A percentile compares a stretch with the other conserved stretches of the same genome.
Conservation (phyloP, 2,113 vertebrate species). For the Zosterops borbonicus region DNA sequence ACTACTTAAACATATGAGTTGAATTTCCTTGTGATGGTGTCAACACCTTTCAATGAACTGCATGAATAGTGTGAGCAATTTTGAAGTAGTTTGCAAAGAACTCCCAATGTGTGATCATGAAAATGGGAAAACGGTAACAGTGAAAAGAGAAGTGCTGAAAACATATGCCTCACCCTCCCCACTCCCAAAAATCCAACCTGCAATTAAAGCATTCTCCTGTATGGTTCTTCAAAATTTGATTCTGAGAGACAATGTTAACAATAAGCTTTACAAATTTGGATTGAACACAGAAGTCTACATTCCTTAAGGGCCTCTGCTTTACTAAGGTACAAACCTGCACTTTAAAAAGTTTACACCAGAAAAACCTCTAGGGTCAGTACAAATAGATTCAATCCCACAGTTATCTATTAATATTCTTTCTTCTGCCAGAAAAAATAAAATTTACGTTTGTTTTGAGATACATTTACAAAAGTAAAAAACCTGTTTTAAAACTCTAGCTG, state of each 20-base stretch:
- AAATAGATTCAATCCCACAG: neutral
- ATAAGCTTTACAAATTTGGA: neutral
- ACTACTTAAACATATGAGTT: neutral
- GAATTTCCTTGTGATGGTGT: neutral
- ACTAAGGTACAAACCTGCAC: neutral
- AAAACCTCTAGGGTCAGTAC: neutral
- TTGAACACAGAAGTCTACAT: neutral
- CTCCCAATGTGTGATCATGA: accelerated
- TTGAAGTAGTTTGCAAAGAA: neutral
- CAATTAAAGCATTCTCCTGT: neutral
- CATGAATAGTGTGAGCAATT: neutral
- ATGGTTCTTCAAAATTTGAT: neutral
- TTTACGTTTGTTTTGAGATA: neutral
- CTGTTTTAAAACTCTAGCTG: neutral
- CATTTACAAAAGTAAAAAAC: neutral
- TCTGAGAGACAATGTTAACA: neutral
- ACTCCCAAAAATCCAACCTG: neutral
- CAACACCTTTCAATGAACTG: neutral
- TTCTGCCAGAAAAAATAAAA: neutral
- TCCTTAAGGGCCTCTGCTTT: neutral
- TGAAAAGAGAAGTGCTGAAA: neutral
- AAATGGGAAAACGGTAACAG: neutral
- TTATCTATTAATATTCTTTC: neutral
- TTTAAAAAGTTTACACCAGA: neutral
- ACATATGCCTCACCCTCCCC: accelerated